These are phyloP conservation scores for Maniola jurtina DNA, from an alignment of 1,140 invertebrate species.

Conservation along the genomic window DNA sequence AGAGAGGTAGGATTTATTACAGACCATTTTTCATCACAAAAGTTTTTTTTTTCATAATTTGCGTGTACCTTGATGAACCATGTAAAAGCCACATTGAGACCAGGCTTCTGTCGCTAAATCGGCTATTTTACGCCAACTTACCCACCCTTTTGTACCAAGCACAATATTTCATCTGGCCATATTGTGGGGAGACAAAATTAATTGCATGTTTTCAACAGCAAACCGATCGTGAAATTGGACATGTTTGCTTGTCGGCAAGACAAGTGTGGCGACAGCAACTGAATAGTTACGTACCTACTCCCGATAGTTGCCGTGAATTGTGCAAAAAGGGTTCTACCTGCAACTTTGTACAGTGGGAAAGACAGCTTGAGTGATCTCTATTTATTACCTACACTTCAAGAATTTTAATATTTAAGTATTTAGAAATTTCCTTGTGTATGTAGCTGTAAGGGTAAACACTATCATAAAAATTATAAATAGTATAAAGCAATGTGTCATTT, in stretches of 20 bases:
- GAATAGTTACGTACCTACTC: constrained; percentile 41
- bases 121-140: constrained; percentile 65
- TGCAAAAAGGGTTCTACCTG: constrained; percentile 76
- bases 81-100: constrained; percentile 6
- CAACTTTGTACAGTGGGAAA: constrained; percentile 37
- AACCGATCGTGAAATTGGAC: constrained; percentile 72
- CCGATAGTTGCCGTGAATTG: constrained; percentile 66
- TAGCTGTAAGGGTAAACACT: no score
- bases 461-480: no score
- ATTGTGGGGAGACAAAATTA: constrained; percentile 67
- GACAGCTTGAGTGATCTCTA: constrained; percentile 24
- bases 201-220: constrained; percentile 65
- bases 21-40: neutral
- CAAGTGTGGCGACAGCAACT: constrained; percentile 68
- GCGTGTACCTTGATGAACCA: constrained; percentile 16
- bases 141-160: constrained; percentile 31
- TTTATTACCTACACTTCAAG: neutral
- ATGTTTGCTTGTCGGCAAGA: constrained; percentile 59
- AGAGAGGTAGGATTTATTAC: neutral
- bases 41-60: constrained; percentile 3
- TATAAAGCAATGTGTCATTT: no score
- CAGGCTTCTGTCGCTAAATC: constrained; percentile 34
- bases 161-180: constrained; percentile 54
- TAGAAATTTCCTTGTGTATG: no score
- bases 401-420: no score